phyloP scores from a whole-genome alignment of 2,888 invertebrate genomes.

The Crioceris asparagi region DNA sequence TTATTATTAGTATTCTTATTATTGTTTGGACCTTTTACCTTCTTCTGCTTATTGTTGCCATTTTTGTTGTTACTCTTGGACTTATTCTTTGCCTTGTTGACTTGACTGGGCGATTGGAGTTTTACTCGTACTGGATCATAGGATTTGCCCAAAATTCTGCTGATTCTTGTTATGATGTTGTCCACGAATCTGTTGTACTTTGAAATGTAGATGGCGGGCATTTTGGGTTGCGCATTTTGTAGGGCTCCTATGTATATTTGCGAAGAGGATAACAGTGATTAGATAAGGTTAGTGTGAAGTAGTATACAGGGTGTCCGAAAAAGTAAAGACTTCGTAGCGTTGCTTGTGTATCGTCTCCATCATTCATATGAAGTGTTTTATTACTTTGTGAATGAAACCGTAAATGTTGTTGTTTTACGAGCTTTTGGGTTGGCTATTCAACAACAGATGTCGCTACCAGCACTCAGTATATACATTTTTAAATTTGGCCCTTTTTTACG shows the following conservation, averaged over 20 bases:
- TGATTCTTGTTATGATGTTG: slow-evolving; percentile 70
- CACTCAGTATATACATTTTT: too few species aligned
- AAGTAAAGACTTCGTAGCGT: too few species aligned
- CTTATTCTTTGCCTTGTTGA: slow-evolving; percentile 33
- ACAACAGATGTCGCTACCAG: too few species aligned
- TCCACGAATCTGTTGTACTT: slow-evolving; percentile 82
- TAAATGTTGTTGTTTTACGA: too few species aligned
- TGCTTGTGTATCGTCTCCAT: too few species aligned
- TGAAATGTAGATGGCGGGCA: slow-evolving; percentile 63
- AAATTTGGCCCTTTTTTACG: too few species aligned
- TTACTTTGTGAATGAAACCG: too few species aligned
- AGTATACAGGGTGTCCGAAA: too few species aligned
- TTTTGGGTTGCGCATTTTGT: slow-evolving; percentile 32
- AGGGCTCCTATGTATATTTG: slow-evolving; percentile 28
- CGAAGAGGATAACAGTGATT: too few species aligned
- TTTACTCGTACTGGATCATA: slow-evolving; percentile 80
- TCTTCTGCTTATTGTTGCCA: slow-evolving; percentile 9
- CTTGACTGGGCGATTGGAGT: slow-evolving; percentile 46
- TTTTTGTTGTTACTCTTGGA: slow-evolving; percentile 10
- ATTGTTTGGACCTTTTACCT: slow-evolving; percentile 3
- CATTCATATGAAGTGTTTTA: too few species aligned
- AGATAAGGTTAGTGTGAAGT: too few species aligned
- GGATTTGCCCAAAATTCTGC: slow-evolving; percentile 64
- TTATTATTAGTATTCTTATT: slow-evolving; percentile 1
- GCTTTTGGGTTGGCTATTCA: too few species aligned